Evolutionary conservation across 2,113 vertebrate species (phyloP), one percentile per base, ranked within the genome.

Genomic region (Emydocephalus ijimae): DNA sequence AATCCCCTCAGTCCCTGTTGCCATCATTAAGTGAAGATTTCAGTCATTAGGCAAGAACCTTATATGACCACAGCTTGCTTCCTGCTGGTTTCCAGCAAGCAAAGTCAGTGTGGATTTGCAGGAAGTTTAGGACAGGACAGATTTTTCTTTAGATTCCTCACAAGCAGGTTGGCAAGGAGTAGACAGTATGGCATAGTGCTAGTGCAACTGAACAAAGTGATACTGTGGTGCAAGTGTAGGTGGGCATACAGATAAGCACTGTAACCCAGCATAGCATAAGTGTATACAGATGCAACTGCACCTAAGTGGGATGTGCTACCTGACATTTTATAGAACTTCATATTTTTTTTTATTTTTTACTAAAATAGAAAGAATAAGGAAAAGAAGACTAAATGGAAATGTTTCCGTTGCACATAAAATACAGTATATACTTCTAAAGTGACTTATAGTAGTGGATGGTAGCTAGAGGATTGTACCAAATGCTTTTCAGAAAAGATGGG

Each of bases 361-460:
- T 88, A n/a, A 81, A 12, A 91, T 94, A 85, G 87, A 89, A 69
- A 90, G 48, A n/a, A 23, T n/a, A 50, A n/a, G 64, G 29, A 69
- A 69, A 69, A n/a, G 64, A n/a, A n/a, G 29, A 69, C 29, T 69
- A n/a, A 69, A 39, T 81, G 5, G n/a, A 34, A 81, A 20, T 39
- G 15, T 52, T 54, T 87, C 0, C 10, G 14, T 87, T 52, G 86
- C 24, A 81, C 18, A 39, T 81, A 81, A 39, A 6, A 87, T 6
- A 45, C 4, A 45, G 45, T 45, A 29, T 50, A 54, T 87, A 87
- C 48, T n/a, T 87, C n/a, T 34, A 56, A 39, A 81, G 69, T 39
- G 69, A 81, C 69, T 81, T 81, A 21, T 8, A 39, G 34, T 48
- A 48, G 15, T 20, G 18, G 34, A 81, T 39, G 18, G 34, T 39